phyloP scores from a whole-genome alignment of 2,113 vertebrate genomes.

The Gymnarchus niloticus region DNA sequence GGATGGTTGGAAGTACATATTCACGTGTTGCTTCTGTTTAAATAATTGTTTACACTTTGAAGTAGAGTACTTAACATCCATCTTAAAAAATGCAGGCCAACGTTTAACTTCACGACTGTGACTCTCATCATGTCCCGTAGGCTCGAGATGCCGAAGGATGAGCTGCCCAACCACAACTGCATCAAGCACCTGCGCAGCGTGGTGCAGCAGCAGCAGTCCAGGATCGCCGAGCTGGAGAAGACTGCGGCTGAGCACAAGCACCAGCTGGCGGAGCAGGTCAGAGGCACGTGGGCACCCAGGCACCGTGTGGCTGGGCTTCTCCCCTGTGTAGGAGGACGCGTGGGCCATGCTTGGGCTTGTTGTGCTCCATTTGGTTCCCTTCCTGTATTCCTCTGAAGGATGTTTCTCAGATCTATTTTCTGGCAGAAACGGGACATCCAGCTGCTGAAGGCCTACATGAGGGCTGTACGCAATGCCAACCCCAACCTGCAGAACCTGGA shows the following conservation, averaged over 20 bases:
- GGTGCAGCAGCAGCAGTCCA: conserved; percentile 87
- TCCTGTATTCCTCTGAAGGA: not conserved
- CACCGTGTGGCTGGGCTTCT: not conserved
- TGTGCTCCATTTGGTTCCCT: not conserved
- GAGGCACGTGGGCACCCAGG: not conserved
- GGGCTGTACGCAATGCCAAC: conserved; percentile 92
- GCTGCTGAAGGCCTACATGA: conserved; percentile 94
- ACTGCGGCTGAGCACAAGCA: conserved; percentile 87
- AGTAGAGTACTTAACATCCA: no score
- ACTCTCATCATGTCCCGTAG: conserved; percentile 48
- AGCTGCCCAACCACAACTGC: conserved; percentile 90
- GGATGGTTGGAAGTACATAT: no score
- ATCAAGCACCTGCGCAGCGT: conserved; percentile 87
- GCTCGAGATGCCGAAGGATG: conserved; percentile 97
- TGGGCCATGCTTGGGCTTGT: no score
- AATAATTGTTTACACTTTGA: no score
- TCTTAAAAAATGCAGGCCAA: not conserved
- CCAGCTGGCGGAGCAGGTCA: conserved; percentile 89
- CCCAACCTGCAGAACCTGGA: conserved; percentile 96
- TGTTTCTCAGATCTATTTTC: not conserved
- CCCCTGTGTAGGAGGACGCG: not conserved
- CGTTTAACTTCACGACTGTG: not conserved
- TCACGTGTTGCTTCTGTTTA: no score
- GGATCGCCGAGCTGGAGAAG: conserved; percentile 92
- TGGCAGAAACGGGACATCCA: conserved; percentile 91